phyloP scores from a whole-genome alignment of 30 jellyfish, hydroid and myxozoan genomes.

The Clytia hemisphaerica region DNA sequence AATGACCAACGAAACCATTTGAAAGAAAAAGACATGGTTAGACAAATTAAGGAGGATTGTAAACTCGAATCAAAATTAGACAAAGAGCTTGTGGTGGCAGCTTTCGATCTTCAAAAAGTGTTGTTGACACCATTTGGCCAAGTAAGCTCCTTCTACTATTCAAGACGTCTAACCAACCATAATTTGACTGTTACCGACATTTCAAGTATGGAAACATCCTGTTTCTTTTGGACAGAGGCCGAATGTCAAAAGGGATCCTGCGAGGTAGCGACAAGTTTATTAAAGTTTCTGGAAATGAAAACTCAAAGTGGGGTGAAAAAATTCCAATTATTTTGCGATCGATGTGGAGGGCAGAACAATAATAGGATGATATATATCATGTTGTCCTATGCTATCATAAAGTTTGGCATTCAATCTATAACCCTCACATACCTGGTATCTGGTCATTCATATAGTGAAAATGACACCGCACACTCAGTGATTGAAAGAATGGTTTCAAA shows the following conservation, averaged over 20 bases:
- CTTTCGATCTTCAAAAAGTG: not conserved
- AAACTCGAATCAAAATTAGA: not conserved
- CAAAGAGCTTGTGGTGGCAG: not conserved
- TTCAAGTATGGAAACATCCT: not conserved
- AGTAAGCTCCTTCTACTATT: no score
- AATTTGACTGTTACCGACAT: not conserved
- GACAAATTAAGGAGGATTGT: not conserved
- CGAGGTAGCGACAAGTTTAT: not conserved
- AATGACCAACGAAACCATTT: not conserved
- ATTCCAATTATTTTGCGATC: not conserved
- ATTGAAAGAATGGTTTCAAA: not conserved
- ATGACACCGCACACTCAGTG: not conserved
- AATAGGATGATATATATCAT: not conserved
- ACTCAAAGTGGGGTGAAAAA: not conserved
- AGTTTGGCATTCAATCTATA: not conserved
- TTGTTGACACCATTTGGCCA: no score
- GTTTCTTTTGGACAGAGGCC: not conserved
- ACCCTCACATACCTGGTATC: not conserved
- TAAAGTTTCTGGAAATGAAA: not conserved
- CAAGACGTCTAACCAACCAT: no score
- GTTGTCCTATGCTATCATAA: not conserved
- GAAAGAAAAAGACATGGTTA: not conserved
- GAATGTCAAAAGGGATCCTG: not conserved
- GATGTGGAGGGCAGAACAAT: constrained; percentile 2
- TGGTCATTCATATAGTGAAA: not conserved